A percentile compares a stretch with the other conserved stretches of the same genome.
Conservation (phyloP, 2,888 invertebrate species). For the Eristalis tenax region DNA sequence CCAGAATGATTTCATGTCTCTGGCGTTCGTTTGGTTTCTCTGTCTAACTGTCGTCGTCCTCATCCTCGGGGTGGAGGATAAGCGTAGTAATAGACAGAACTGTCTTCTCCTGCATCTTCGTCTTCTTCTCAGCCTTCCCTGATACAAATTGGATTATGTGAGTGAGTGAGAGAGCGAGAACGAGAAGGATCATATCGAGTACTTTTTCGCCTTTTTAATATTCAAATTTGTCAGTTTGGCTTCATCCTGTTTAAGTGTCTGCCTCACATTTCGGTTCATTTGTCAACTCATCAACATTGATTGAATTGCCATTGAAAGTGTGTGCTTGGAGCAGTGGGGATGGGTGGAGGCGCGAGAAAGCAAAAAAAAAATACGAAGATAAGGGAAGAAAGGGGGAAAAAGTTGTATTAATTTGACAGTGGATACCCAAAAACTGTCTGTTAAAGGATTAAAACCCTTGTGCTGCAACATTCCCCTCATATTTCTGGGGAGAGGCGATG, state of each 20-base stretch:
- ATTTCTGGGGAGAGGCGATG: background rate
- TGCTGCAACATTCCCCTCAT: background rate
- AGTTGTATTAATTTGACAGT: slow-evolving; percentile 60
- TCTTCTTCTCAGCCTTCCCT: slow-evolving; percentile 5
- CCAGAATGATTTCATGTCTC: slow-evolving; percentile 22
- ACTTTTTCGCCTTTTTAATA: slow-evolving; percentile 66
- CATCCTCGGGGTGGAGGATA: background rate
- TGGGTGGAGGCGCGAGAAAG: background rate
- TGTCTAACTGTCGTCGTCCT: background rate
- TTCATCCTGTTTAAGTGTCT: slow-evolving; percentile 10
- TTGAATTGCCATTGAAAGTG: slow-evolving; percentile 57
- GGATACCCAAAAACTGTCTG: slow-evolving; percentile 36
- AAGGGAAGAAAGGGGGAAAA: background rate
- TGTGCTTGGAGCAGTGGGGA: background rate
- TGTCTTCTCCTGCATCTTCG: background rate
- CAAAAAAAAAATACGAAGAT: background rate
- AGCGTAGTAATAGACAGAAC: background rate
- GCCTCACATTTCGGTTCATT: slow-evolving; percentile 50
- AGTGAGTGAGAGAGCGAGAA: slow-evolving; percentile 37
- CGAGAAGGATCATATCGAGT: slow-evolving; percentile 31
- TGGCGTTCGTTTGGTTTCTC: background rate
- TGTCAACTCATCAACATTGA: slow-evolving; percentile 69
- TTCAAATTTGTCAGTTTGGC: slow-evolving; percentile 62
- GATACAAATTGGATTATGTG: slow-evolving; percentile 67
- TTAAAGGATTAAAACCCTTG: slow-evolving; percentile 61